These are phyloP conservation scores for Drosophila nasuta DNA, from an alignment of 1,140 invertebrate species.

Conservation along the genomic window DNA sequence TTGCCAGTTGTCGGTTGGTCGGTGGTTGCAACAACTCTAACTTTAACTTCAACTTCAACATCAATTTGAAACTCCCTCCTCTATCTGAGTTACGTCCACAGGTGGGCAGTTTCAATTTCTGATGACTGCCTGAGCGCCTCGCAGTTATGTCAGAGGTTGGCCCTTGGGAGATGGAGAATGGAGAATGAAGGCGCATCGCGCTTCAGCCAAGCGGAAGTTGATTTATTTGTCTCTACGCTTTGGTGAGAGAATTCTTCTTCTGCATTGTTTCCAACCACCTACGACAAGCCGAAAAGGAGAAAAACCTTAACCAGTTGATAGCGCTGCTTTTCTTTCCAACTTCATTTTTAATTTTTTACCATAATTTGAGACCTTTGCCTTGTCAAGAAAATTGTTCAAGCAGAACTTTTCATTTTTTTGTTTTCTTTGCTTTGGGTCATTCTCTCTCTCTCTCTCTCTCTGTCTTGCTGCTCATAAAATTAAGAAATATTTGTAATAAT, in stretches of 20 bases:
- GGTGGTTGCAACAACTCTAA: constrained; percentile 27
- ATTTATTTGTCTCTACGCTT: constrained; percentile 64
- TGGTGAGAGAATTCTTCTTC: constrained; percentile 70
- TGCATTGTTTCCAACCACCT: constrained; percentile 71
- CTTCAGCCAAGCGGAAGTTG: constrained; percentile 74
- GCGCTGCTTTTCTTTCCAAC: constrained; percentile 13
- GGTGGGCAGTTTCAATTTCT: constrained; percentile 66
- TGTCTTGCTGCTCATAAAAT: constrained; percentile 62
- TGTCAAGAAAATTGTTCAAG: constrained; percentile 72
- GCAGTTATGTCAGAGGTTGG: constrained; percentile 71
- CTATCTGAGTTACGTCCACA: constrained; percentile 41
- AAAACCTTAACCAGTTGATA: constrained; percentile 27
- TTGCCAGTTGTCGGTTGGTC: constrained; percentile 24
- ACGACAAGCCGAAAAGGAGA: constrained; percentile 44
- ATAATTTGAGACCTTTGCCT: constrained; percentile 50
- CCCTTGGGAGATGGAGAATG: constrained; percentile 24
- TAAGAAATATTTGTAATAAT: constrained; percentile 79
- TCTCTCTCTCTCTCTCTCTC: neutral
- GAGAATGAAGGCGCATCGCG: neutral
- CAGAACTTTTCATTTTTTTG: constrained; percentile 55
- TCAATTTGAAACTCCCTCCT: neutral
- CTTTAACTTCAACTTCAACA: neutral
- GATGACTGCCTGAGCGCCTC: constrained; percentile 67
- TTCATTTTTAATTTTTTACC: constrained; percentile 16
- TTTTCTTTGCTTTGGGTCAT: neutral